Percentiles rank a stretch among this genome's conserved stretches.
Evolutionary conservation across 2,888 invertebrate species (phyloP).

Genomic region (Cryptocephalus moraei): DNA sequence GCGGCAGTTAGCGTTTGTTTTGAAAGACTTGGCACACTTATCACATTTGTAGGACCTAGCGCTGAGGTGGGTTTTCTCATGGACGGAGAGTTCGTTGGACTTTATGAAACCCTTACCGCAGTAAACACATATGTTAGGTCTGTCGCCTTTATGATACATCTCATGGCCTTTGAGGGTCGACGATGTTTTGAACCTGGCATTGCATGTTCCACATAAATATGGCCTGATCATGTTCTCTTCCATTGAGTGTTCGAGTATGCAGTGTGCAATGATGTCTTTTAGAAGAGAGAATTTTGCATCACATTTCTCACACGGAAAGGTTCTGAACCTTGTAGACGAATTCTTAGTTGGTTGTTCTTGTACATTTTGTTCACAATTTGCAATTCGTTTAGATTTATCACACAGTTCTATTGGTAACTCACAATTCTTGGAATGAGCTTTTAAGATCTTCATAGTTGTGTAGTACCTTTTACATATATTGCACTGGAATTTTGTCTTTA

Average conservation of each 20-base stretch:
- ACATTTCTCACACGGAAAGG: slow-evolving; percentile 23
- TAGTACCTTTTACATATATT: background rate
- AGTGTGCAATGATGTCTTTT: slow-evolving; percentile 23
- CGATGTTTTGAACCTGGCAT: slow-evolving; percentile 22
- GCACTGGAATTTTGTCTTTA: background rate
- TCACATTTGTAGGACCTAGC: slow-evolving; percentile 25
- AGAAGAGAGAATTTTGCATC: slow-evolving; percentile 16
- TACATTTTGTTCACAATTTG: too few species aligned
- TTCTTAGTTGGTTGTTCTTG: too few species aligned
- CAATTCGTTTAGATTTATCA: too few species aligned
- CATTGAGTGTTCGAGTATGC: slow-evolving; percentile 18
- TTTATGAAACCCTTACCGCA: slow-evolving; percentile 36
- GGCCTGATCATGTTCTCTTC: slow-evolving; percentile 23
- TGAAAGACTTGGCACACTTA: slow-evolving; percentile 26
- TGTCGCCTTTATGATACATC: slow-evolving; percentile 23
- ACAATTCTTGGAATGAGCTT: background rate
- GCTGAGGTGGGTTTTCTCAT: slow-evolving; percentile 26
- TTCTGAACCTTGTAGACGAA: too few species aligned
- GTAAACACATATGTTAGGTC: slow-evolving; percentile 24
- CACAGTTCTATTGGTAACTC: too few species aligned
- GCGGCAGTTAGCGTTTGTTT: slow-evolving; percentile 25
- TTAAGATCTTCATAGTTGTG: background rate
- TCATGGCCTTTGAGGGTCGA: slow-evolving; percentile 26
- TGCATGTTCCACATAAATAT: slow-evolving; percentile 24
- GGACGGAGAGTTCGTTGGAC: slow-evolving; percentile 24